These are phyloP conservation scores for Tribolium castaneum DNA, from an alignment of 1,140 invertebrate genomes.

Conservation along the genomic window DNA sequence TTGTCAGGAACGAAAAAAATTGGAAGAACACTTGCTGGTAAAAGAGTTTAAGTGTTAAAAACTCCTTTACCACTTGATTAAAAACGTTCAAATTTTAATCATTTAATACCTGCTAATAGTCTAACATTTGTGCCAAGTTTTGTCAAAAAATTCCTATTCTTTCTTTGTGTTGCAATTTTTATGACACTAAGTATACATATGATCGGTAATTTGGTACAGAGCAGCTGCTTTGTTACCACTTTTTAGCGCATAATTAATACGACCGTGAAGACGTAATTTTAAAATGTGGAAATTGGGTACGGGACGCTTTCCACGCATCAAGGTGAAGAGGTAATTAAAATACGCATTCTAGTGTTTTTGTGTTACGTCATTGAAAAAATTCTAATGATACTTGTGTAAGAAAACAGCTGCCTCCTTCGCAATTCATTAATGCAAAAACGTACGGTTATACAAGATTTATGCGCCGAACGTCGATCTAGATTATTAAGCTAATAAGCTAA, in stretches of 20 bases:
- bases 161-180: too few relatives aligned
- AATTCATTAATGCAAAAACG: not conserved
- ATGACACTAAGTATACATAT: too few relatives aligned
- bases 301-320: not conserved
- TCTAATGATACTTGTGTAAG: conserved; percentile 8
- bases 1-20: too few relatives aligned
- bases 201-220: not conserved
- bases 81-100: too few relatives aligned
- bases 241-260: not conserved
- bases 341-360: not conserved
- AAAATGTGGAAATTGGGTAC: not conserved
- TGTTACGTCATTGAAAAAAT: conserved; percentile 13
- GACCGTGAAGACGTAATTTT: not conserved
- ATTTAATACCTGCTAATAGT: too few relatives aligned
- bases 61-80: too few relatives aligned
- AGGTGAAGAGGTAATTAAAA: not conserved
- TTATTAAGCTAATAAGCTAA: conserved; percentile 3
- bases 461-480: conserved; percentile 1
- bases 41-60: too few relatives aligned
- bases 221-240: not conserved
- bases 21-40: too few relatives aligned
- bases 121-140: too few relatives aligned
- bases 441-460: not conserved
- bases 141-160: too few relatives aligned
- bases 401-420: not conserved